A percentile compares a stretch with the other conserved stretches of the same genome.
These are phyloP conservation scores for Eupithecia vulgata DNA, from an alignment of 2,888 invertebrate genomes.

Conservation along the genomic window DNA sequence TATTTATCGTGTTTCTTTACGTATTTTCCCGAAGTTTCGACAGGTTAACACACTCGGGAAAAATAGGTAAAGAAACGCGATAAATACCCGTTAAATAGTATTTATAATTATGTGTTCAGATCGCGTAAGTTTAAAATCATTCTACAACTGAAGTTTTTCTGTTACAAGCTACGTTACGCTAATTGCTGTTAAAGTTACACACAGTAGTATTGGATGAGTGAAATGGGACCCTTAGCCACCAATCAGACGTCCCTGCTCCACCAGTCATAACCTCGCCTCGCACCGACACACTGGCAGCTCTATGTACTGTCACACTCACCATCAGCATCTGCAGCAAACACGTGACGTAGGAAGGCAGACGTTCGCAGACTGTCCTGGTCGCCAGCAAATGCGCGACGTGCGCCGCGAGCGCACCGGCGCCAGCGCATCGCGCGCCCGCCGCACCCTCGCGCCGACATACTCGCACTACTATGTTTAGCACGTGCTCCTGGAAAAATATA, in stretches of 20 bases:
- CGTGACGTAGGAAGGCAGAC: constrained; percentile 73
- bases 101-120: no score
- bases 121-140: no score
- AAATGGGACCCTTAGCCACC: background rate
- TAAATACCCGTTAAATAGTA: no score
- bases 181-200: no score
- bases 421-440: constrained; percentile 94
- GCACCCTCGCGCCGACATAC: constrained; percentile 95
- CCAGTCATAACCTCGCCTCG: constrained; percentile 85
- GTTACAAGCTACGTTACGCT: no score
- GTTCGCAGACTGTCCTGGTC: constrained; percentile 54
- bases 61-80: no score
- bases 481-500: constrained; percentile 89
- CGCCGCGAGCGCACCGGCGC: constrained; percentile 92
- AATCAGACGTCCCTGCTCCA: background rate
- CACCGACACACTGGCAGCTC: constrained; percentile 93
- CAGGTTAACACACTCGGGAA: no score
- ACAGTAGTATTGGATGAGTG: no score
- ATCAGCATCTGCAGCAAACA: constrained; percentile 78
- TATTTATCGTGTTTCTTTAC: no score
- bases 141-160: no score
- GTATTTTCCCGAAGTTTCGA: no score
- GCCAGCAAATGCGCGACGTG: constrained; percentile 73
- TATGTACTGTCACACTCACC: constrained; percentile 79
- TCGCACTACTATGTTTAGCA: constrained; percentile 93